These are phyloP conservation scores for Antedon mediterranea DNA, from an alignment of 53 echinoderm and acorn worm genomes.

Conservation along the genomic window DNA sequence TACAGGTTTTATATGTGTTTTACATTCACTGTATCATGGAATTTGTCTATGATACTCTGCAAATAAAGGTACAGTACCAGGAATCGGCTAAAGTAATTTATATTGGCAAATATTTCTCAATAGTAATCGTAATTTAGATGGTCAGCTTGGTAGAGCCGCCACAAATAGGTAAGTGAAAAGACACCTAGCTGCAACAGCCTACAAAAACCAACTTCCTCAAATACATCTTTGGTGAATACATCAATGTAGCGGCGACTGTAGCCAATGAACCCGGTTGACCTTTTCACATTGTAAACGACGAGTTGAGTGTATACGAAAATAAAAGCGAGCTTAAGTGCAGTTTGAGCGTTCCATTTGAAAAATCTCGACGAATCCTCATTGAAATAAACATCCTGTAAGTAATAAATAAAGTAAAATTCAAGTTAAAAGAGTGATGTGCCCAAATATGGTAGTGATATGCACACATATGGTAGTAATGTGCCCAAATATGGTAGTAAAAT, in stretches of 20 bases:
- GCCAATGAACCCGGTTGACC: constrained; percentile 26
- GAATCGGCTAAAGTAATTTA: no score
- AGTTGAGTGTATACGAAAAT: constrained; percentile 90
- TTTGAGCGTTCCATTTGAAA: constrained; percentile 4
- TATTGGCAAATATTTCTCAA: background rate
- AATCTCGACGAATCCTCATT: background rate
- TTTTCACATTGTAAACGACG: constrained; percentile 56
- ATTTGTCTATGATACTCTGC: no score
- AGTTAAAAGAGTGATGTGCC: no score
- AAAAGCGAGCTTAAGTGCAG: constrained; percentile 40
- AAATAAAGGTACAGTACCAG: no score
- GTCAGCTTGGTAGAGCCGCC: constrained; percentile 33
- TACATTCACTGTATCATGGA: no score
- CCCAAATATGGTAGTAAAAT: no score
- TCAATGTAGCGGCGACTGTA: constrained; percentile 47
- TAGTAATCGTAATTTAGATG: constrained; percentile 40
- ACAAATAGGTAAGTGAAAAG: constrained; percentile 29
- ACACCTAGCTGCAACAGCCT: constrained; percentile 34
- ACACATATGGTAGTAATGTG: no score
- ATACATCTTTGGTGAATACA: constrained; percentile 25
- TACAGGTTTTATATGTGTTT: no score
- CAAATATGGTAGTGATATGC: no score
- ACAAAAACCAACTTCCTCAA: constrained; percentile 37
- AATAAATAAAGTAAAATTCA: no score
- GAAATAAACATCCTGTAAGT: background rate